phyloP scores from a whole-genome alignment of 2,888 invertebrate species.

The Acanthosepion pharaonis region DNA sequence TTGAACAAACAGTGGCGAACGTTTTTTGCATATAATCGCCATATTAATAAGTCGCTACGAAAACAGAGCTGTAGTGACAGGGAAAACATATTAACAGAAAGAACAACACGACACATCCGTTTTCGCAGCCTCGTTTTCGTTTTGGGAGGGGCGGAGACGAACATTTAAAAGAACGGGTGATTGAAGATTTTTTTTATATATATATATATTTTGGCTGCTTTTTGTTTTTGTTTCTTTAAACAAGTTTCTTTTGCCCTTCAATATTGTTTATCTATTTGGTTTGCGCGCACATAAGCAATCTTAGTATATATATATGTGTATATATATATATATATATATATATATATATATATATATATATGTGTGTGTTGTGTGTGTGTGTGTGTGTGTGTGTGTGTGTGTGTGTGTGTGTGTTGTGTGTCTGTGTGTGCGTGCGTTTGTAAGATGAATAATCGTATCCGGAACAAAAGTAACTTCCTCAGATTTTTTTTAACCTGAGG shows the following conservation, averaged over 20 bases:
- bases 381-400: not conserved
- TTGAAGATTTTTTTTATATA: not conserved
- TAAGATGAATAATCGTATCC: no score
- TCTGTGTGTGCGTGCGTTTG: no score
- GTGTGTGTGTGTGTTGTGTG: no score
- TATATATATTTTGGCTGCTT: not conserved
- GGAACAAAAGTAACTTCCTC: no score
- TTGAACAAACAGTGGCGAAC: not conserved
- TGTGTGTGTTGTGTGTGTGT: not conserved
- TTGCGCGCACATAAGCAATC: not conserved
- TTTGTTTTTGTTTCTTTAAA: not conserved
- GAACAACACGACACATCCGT: conserved; percentile 4
- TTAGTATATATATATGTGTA: not conserved
- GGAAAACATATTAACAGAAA: conserved; percentile 11
- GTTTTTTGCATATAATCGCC: not conserved
- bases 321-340: not conserved
- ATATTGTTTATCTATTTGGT: not conserved
- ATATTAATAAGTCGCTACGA: conserved; percentile 1
- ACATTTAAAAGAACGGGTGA: not conserved
- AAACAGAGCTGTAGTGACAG: not conserved
- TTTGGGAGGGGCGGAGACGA: not conserved
- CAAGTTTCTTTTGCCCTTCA: not conserved
- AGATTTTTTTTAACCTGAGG: no score
- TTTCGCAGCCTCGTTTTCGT: not conserved
- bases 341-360: not conserved